Evolutionary conservation across 1,140 invertebrate species (phyloP), one percentile per base, ranked within the genome.

Genomic region (Aphaenogaster floridana): DNA sequence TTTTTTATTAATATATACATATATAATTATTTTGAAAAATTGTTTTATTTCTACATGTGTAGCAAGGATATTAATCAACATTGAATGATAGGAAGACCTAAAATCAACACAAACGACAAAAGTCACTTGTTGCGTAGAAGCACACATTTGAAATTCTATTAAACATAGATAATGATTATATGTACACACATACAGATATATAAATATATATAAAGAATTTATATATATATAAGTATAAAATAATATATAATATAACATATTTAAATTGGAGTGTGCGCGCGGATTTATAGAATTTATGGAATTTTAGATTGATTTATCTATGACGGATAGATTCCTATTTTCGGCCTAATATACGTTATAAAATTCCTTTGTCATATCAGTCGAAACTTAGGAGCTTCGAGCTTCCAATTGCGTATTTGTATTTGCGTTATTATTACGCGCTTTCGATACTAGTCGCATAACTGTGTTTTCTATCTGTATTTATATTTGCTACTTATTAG

Each of bases 381-480:
- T 8, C 21, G 63, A 57, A 17, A 63, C 42, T 86, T 74, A 71
- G 39, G 34, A 66, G 80, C 86, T 64, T 84, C 9, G 28, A 78
- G 76, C 69, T 91, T 88, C 71, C 71, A 79, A 64, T 39, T 80
- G 28, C 42, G n/a, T 57, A 88, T 88, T 78, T 45, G 66, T 81
- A 72, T 61, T 88, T 80, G 59, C 50, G 52, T 90, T 90, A 68
- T 86, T 90, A 79, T 83, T n/a, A 71, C 80, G 87, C 86, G 76
- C 81, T 92, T 93, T 91, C 69, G 86, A 90, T 85, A 66, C 92
- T 93, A 93, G 92, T 92, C 92, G 92, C 90, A 92, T 78, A 91
- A 89, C 88, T 91, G 85, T 92, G 88, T 91, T 91, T 89, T 81
- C 42, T 72, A 80, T 52, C 45, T 72, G 63, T 81, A 77, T 90